These are phyloP conservation scores for Lanistes nyassanus DNA, from an alignment of 1,140 invertebrate genomes.

Conservation along the genomic window DNA sequence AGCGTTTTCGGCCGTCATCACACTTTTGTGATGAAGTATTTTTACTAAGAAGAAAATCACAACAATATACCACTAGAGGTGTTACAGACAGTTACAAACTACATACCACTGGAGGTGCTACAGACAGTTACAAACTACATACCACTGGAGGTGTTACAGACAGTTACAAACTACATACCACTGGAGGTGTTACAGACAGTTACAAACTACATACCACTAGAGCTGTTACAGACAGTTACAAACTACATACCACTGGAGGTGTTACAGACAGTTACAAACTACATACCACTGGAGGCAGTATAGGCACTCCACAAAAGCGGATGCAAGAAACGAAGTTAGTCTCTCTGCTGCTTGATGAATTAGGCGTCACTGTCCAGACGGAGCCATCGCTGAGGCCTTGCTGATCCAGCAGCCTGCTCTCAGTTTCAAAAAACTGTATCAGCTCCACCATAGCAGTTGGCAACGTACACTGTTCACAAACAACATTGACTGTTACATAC, in stretches of 20 bases:
- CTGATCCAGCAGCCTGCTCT: conserved; percentile 45
- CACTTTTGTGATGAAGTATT: too few species aligned
- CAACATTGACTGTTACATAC: background rate
- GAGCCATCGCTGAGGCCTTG: conserved; percentile 28
- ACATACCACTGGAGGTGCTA: background rate
- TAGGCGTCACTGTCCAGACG: conserved; percentile 9
- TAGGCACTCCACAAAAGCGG: conserved; percentile 57
- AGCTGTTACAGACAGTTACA: background rate
- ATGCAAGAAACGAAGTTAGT: conserved; percentile 47
- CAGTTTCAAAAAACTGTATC: conserved; percentile 57
- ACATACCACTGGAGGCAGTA: conserved; percentile 60
- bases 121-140: background rate
- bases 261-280: background rate
- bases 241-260: background rate
- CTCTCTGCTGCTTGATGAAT: conserved; percentile 29
- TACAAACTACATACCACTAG: background rate
- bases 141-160: background rate
- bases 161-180: background rate
- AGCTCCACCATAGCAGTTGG: conserved; percentile 51
- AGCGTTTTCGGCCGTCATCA: too few species aligned
- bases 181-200: background rate
- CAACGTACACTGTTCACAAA: conserved; percentile 34
- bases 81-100: background rate
- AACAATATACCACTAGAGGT: too few species aligned
- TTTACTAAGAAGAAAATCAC: too few species aligned